phyloP scores from a whole-genome alignment of 2,113 vertebrate species.

The Atlantisia rogersi region DNA sequence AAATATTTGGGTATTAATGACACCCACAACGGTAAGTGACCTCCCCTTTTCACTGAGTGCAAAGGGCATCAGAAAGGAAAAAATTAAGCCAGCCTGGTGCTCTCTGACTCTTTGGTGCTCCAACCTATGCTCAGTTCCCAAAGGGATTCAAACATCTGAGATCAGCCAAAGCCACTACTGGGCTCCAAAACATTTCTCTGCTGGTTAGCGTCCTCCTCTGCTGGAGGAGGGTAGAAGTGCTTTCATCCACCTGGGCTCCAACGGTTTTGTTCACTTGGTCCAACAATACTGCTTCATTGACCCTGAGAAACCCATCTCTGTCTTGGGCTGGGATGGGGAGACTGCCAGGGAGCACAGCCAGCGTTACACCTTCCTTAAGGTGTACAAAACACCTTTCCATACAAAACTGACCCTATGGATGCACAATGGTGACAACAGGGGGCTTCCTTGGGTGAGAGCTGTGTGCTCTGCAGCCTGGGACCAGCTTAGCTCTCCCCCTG shows the following conservation, averaged over 20 bases:
- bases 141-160: neutral
- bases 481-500: neutral
- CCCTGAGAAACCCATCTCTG: neutral
- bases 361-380: neutral
- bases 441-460: neutral
- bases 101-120: neutral
- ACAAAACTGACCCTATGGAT: neutral
- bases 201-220: neutral
- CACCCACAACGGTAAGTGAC: neutral
- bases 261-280: neutral
- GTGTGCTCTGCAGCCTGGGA: neutral
- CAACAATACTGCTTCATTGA: neutral
- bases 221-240: neutral
- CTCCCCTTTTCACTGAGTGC: neutral
- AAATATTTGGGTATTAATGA: slow-evolving; percentile 38
- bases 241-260: neutral
- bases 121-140: neutral
- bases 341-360: neutral
- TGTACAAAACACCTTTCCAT: neutral
- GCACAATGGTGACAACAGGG: neutral
- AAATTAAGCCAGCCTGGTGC: neutral
- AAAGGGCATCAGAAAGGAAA: slow-evolving; percentile 27
- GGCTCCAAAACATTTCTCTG: neutral
- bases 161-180: neutral
- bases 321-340: neutral